phyloP scores from a whole-genome alignment of 2,113 vertebrate species.

The Melanostigma gelatinosum region DNA sequence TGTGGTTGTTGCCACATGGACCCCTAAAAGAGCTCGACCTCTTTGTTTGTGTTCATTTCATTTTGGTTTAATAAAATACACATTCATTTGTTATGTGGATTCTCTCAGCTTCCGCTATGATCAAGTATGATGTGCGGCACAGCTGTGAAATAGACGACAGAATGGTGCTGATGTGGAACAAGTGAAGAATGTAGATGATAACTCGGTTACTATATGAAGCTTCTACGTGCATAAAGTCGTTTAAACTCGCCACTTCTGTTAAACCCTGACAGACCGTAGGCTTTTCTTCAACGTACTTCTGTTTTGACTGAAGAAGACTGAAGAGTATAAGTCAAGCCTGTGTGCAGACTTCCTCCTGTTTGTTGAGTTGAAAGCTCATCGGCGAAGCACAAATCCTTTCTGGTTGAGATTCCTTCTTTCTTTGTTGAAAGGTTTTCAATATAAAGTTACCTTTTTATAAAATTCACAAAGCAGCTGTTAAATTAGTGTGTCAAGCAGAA shows the following conservation, averaged over 20 bases:
- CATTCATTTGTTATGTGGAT: neutral
- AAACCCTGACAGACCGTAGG: neutral
- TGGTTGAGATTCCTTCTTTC: neutral
- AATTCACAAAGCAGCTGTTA: neutral
- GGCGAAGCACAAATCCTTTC: neutral
- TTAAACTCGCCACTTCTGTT: neutral
- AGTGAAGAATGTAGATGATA: neutral
- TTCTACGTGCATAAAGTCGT: neutral
- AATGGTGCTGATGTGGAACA: neutral
- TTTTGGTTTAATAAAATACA: neutral
- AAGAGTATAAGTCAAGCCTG: neutral
- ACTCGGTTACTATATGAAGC: neutral
- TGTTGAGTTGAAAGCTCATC: neutral
- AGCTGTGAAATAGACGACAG: neutral
- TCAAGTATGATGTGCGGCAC: neutral
- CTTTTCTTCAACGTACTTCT: neutral
- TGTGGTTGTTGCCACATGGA: neutral
- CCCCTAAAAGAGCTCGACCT: neutral
- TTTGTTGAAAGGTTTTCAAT: neutral
- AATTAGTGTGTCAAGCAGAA: neutral
- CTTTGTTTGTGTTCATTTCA: neutral
- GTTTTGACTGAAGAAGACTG: neutral
- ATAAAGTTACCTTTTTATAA: neutral
- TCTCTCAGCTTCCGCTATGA: neutral
- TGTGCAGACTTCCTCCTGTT: neutral